These are phyloP conservation scores for Corythoichthys intestinalis DNA, from an alignment of 2,113 vertebrate genomes.

Conservation along the genomic window DNA sequence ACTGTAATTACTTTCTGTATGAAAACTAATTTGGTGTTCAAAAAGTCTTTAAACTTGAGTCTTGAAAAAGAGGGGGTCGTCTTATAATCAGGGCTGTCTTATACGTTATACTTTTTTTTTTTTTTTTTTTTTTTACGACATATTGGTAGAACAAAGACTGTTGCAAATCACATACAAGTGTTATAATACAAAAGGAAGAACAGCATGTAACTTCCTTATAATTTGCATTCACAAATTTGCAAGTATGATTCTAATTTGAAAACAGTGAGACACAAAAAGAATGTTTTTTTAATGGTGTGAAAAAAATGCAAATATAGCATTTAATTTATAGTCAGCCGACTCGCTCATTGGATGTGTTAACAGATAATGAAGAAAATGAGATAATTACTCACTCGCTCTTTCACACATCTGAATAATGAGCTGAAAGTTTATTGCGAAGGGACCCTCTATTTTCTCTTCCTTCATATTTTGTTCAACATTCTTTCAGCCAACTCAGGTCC, in stretches of 20 bases:
- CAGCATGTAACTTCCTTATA: background rate
- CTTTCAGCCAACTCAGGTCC: conserved; percentile 52
- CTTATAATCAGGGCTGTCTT: too few species aligned
- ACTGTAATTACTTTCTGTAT: too few species aligned
- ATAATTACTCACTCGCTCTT: conserved; percentile 71
- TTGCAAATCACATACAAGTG: background rate
- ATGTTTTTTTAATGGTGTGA: background rate
- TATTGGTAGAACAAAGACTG: background rate
- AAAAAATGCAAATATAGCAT: background rate
- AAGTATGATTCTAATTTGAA: background rate
- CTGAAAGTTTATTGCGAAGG: conserved; percentile 42
- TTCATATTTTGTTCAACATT: conserved; percentile 74
- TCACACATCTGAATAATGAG: conserved; percentile 31
- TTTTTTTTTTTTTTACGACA: background rate
- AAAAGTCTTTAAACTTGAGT: too few species aligned
- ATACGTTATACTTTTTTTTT: too few species aligned
- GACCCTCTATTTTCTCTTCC: conserved; percentile 67
- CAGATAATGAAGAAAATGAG: conserved; percentile 22
- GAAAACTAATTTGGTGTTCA: too few species aligned
- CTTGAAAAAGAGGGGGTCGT: too few species aligned
- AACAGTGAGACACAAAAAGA: background rate
- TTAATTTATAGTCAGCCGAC: background rate
- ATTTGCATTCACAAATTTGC: background rate
- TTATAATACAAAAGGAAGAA: background rate
- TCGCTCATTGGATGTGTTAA: background rate